Percentiles rank a stretch among this genome's conserved stretches.
phyloP scores from a whole-genome alignment of 2,113 vertebrate species.

The Chaenocephalus aceratus region DNA sequence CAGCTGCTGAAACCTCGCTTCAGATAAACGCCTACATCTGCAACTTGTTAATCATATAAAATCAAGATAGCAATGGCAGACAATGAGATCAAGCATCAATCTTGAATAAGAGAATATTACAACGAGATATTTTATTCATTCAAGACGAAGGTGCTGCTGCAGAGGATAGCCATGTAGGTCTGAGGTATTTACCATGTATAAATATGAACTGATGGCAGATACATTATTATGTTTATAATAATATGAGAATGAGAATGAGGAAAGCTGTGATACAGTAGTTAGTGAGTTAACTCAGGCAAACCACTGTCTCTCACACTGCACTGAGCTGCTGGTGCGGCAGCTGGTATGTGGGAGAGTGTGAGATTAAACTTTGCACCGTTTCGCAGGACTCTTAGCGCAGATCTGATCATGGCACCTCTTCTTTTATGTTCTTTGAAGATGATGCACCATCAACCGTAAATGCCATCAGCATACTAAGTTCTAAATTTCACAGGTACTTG shows the following conservation, averaged over 20 bases:
- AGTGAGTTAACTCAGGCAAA: constrained; percentile 27
- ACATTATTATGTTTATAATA: constrained; percentile 14
- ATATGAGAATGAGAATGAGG: constrained; percentile 2
- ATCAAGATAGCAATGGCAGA: constrained; percentile 66
- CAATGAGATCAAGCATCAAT: constrained; percentile 62
- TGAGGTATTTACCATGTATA: constrained; percentile 35
- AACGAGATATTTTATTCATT: constrained; percentile 57
- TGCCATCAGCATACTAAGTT: constrained; percentile 27
- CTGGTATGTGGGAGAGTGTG: constrained; percentile 65
- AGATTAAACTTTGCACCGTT: constrained; percentile 60
- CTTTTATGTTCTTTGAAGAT: constrained; percentile 44
- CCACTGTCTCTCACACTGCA: constrained; percentile 16
- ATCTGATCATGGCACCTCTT: constrained; percentile 33
- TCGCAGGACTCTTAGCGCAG: constrained; percentile 51
- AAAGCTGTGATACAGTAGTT: constrained; percentile 1
- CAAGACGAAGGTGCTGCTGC: constrained; percentile 26
- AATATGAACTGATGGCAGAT: constrained; percentile 38
- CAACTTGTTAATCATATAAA: constrained; percentile 75
- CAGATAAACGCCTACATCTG: constrained; percentile 65
- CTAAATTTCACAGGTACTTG: constrained; percentile 34
- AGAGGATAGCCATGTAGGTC: constrained; percentile 19
- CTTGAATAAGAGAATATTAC: constrained; percentile 43
- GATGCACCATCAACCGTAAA: constrained; percentile 6
- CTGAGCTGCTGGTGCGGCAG: constrained; percentile 44
- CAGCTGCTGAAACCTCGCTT: constrained; percentile 67